Conservation (phyloP, 37 sponge, comb jelly and placozoan genomes). For the Bolinopsis microptera region DNA sequence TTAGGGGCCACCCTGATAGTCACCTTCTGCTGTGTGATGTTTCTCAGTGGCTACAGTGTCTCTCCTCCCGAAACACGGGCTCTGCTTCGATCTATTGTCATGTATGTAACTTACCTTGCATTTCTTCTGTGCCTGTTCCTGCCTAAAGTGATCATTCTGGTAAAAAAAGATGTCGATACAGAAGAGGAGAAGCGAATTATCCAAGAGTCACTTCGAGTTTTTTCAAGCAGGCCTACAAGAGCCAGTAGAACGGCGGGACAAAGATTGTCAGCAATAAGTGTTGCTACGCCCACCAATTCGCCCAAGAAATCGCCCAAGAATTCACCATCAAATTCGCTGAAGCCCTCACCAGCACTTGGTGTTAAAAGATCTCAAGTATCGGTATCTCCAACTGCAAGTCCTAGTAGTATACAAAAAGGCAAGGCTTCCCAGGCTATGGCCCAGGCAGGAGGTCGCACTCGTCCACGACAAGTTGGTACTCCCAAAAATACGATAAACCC, state of each 20-base stretch:
- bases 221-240: too few species aligned
- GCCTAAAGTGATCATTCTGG: not conserved
- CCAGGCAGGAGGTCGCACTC: not conserved
- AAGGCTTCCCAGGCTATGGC: not conserved
- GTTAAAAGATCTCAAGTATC: not conserved
- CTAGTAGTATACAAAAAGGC: not conserved
- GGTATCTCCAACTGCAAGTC: not conserved
- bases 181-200: not conserved
- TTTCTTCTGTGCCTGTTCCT: not conserved
- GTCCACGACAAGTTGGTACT: too few species aligned
- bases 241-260: too few species aligned
- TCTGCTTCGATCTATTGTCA: not conserved
- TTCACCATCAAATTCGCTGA: not conserved
- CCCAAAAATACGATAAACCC: too few species aligned
- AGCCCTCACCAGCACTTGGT: not conserved
- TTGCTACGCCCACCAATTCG: not conserved
- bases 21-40: conserved; percentile 6
- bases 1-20: conserved; percentile 9
- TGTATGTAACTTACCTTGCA: not conserved
- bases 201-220: not conserved
- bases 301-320: too few species aligned
- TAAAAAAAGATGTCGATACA: not conserved
- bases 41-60: conserved; percentile 2
- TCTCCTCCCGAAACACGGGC: not conserved
- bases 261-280: too few species aligned